Conservation (phyloP, 2,888 invertebrate species). For the Trissoscelio sp. region DNA sequence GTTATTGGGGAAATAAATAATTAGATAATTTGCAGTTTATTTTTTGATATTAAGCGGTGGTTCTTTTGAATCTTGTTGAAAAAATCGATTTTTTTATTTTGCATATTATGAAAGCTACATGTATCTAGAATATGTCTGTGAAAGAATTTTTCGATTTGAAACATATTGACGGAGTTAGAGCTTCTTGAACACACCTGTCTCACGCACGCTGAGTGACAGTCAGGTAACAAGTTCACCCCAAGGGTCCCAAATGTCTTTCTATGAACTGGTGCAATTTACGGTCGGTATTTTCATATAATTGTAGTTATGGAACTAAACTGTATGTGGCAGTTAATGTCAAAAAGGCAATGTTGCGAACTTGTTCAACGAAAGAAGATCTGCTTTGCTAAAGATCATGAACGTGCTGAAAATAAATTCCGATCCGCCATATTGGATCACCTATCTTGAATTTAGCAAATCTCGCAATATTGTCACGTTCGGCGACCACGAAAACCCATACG, state of each 20-base stretch:
- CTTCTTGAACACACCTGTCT: conserved; percentile 20
- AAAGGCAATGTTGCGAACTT: conserved; percentile 12
- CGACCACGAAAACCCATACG: conserved; percentile 6
- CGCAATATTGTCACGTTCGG: background rate
- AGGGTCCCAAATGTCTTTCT: conserved; percentile 16
- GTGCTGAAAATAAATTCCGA: too few relatives aligned
- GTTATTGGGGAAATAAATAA: too few relatives aligned
- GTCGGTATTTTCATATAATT: too few relatives aligned
- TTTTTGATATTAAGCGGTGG: too few relatives aligned
- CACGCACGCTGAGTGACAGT: conserved; percentile 26
- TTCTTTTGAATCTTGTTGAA: too few relatives aligned
- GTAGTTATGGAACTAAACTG: too few relatives aligned
- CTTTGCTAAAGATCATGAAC: conserved; percentile 25
- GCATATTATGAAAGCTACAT: conserved; percentile 29
- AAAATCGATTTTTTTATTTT: conserved; percentile 16
- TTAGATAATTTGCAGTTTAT: too few relatives aligned
- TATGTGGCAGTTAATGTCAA: too few relatives aligned
- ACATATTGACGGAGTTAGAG: conserved; percentile 26
- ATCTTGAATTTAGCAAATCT: too few relatives aligned
- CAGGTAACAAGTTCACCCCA: background rate
- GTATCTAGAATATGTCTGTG: conserved; percentile 19
- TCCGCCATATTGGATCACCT: background rate
- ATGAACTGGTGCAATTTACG: too few relatives aligned
- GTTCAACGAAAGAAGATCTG: conserved; percentile 23
- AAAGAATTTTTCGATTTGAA: conserved; percentile 35